Base-by-base conservation (phyloP, 2,888 invertebrate genomes). In the Drosophila neutralis region DNA sequence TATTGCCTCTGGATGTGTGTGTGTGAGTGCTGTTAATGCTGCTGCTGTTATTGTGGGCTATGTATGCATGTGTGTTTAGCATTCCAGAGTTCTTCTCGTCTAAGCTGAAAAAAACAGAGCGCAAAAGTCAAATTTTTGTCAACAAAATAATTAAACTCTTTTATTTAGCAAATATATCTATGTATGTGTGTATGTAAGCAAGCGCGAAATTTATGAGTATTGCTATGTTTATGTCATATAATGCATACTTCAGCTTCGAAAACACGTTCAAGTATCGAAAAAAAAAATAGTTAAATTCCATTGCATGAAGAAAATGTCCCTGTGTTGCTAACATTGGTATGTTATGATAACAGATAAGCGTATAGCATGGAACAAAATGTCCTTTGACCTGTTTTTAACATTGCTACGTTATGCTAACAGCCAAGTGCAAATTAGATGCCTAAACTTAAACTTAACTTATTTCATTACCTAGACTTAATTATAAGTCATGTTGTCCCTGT, bases 121-220 rank as follows among this genome's bases (percentile, higher is more conserved):
- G 76, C 76, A 74, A 86, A 86, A 83, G 68, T 67, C 83, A 70
- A 88, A 45, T 73, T 73, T 80, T 82, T 87, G 82, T 83, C 82
- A 83, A 87, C 82, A 83, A 76, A 82, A 87, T 87, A 83, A 83
- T 87, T 87, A 76, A 85, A 85, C 83, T 80, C 86, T 71, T 61
- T 71, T 76, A 31, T 4, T 42, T 45, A 45, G 15, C 24, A 45
- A 45, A 45, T 24, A 24, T 45, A 15, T 45, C 7, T 45, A 45
- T 24, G 40, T 27, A 33, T 8, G 3, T 18, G 18, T 13, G 1
- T 38, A 13, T 31, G 38, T 35, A 11, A 45, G 15, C 15, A 24
- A 24, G 24, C 24, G 24, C 24, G 24, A 45, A 24, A 45, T 45
- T 15, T 24, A 24, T 45, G 15, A 15, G 15, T 24, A 45, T 45